Conservation (phyloP, 1,140 invertebrate genomes). For the Acromyrmex echinatior region DNA sequence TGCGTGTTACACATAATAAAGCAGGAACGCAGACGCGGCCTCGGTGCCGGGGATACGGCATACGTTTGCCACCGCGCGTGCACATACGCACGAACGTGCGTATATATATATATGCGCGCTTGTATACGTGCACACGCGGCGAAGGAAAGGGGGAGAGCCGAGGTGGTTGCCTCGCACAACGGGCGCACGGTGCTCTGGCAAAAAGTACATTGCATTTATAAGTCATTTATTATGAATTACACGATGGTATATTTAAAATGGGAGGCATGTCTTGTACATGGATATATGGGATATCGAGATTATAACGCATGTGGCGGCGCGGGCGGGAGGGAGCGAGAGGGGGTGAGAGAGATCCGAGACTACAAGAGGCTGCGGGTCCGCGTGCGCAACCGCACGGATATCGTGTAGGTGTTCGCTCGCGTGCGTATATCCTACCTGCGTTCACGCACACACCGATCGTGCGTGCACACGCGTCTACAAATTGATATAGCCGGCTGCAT, state of each 20-base stretch:
- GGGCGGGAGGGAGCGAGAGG: conserved; percentile 23
- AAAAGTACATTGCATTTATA: conserved; percentile 86
- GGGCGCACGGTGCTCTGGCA: conserved; percentile 69
- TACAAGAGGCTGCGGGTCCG: conserved; percentile 67
- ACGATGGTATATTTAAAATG: conserved; percentile 87
- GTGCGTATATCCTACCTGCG: conserved; percentile 61
- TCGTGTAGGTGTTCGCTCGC: conserved; percentile 72
- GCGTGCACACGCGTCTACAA: conserved; percentile 71
- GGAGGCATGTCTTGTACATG: conserved; percentile 84
- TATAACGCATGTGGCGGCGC: conserved; percentile 83
- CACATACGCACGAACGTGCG: conserved; percentile 14
- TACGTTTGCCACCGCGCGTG: conserved; percentile 41
- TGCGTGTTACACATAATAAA: conserved; percentile 77
- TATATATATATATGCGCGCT: not conserved
- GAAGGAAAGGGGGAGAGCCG: conserved; percentile 49
- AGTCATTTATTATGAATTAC: conserved; percentile 87
- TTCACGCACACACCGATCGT: conserved; percentile 46
- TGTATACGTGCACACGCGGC: conserved; percentile 2
- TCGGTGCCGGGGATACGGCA: conserved; percentile 49
- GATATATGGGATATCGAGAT: conserved; percentile 87
- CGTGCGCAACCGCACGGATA: conserved; percentile 70
- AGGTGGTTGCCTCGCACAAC: conserved; percentile 71
- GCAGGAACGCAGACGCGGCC: conserved; percentile 56
- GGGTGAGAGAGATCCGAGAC: conserved; percentile 54
- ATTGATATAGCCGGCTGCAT: conserved; percentile 72